Conservation (phyloP, 1,140 invertebrate genomes). For the Sinella curviseta region DNA sequence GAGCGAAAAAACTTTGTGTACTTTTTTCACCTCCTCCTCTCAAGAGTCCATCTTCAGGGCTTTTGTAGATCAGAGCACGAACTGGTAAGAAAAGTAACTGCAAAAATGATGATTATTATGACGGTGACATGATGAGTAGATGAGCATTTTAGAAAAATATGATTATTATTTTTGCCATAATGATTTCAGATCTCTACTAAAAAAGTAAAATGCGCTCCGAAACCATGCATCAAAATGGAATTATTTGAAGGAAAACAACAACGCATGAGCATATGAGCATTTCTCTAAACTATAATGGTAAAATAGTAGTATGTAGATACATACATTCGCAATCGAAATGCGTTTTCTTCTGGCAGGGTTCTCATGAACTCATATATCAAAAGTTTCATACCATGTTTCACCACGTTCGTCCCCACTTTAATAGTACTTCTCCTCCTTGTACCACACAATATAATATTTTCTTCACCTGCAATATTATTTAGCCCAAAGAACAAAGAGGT, state of each 20-base stretch:
- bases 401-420: neutral
- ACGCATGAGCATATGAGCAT: no score
- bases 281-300: no score
- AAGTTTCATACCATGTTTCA: neutral
- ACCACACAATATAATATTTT: no score
- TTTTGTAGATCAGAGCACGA: slow-evolving; percentile 22
- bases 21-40: neutral
- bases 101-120: neutral
- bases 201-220: neutral
- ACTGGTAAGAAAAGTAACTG: neutral
- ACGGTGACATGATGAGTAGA: slow-evolving; percentile 11
- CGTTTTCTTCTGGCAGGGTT: no score
- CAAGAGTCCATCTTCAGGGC: neutral
- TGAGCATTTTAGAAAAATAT: slow-evolving; percentile 11
- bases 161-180: slow-evolving; percentile 14
- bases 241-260: no score
- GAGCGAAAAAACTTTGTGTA: neutral
- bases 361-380: slow-evolving; percentile 22
- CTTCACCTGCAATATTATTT: no score
- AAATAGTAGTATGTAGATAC: no score
- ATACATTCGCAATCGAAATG: no score
- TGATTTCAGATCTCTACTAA: neutral
- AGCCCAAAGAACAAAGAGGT: no score
- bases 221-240: no score
- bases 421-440: neutral